Evolutionary conservation across 2,797 vertebrate species (phyloP).

Genomic region (Lagorchestes hirsutus): DNA sequence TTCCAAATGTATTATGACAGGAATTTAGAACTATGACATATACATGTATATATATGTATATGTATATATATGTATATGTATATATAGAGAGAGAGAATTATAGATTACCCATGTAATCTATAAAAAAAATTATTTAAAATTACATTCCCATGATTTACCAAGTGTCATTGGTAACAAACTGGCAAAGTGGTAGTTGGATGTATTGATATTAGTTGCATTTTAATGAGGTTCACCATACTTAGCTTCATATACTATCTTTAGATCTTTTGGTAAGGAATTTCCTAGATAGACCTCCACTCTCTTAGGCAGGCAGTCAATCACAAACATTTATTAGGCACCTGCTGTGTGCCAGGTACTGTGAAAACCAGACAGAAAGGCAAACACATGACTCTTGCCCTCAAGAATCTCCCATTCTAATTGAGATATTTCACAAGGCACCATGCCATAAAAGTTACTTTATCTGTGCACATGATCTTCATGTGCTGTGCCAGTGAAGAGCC

Average conservation of each 20-base stretch:
- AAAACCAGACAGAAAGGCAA: neutral
- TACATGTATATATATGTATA: too few species aligned
- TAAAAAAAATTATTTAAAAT: constrained; percentile 3
- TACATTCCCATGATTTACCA: constrained; percentile 10
- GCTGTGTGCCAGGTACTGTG: neutral
- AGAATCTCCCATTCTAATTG: neutral
- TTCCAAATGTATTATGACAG: neutral
- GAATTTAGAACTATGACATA: neutral
- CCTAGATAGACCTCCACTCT: neutral
- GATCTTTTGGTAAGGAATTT: neutral
- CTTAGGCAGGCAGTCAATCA: neutral
- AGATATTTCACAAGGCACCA: neutral
- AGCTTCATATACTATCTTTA: constrained; percentile 19
- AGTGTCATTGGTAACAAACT: neutral
- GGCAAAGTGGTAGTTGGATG: neutral
- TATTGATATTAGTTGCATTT: constrained; percentile 3
- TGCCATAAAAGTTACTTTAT: neutral
- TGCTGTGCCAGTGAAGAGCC: neutral
- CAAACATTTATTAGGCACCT: neutral
- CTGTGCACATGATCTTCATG: neutral
- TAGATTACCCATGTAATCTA: neutral
- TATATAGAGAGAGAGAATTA: neutral
- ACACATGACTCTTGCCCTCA: neutral
- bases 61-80: too few species aligned
- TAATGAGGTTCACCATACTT: neutral